Conservation (phyloP, 2,888 invertebrate species). For the Argyresthia albistria region DNA sequence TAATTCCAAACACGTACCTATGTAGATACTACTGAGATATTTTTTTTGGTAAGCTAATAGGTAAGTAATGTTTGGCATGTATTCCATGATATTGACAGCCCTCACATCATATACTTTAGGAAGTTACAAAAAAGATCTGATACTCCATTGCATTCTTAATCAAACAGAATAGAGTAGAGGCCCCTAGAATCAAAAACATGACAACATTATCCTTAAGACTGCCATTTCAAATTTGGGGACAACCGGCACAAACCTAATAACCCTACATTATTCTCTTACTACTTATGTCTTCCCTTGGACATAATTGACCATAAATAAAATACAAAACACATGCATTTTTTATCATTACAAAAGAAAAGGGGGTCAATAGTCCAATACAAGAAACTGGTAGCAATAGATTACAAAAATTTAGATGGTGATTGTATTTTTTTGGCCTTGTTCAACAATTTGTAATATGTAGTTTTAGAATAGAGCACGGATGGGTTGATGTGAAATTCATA, state of each 20-base stretch:
- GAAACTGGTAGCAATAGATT: not conserved
- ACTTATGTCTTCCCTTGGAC: constrained; percentile 43
- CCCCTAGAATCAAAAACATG: constrained; percentile 6
- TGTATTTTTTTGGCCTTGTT: not conserved
- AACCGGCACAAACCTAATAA: constrained; percentile 33
- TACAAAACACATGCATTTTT: constrained; percentile 56
- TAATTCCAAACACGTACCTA: too few relatives aligned
- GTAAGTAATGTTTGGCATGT: too few relatives aligned
- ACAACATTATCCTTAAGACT: constrained; percentile 43
- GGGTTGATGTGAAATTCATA: constrained; percentile 22
- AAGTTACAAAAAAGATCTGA: too few relatives aligned
- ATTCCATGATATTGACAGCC: too few relatives aligned
- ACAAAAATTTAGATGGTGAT: not conserved
- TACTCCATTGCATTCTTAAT: not conserved
- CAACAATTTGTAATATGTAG: constrained; percentile 16
- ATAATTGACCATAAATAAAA: constrained; percentile 70
- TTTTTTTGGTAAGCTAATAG: too few relatives aligned
- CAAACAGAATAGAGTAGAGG: not conserved
- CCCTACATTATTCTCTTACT: constrained; percentile 32
- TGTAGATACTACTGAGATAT: too few relatives aligned
- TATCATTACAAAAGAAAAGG: constrained; percentile 30
- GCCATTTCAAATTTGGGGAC: constrained; percentile 31
- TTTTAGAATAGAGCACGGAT: constrained; percentile 16
- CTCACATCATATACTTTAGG: too few relatives aligned
- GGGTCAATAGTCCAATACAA: constrained; percentile 18